Evolutionary conservation across 64 coral and sea anemone species (phyloP).

Genomic region (Montipora cactus): DNA sequence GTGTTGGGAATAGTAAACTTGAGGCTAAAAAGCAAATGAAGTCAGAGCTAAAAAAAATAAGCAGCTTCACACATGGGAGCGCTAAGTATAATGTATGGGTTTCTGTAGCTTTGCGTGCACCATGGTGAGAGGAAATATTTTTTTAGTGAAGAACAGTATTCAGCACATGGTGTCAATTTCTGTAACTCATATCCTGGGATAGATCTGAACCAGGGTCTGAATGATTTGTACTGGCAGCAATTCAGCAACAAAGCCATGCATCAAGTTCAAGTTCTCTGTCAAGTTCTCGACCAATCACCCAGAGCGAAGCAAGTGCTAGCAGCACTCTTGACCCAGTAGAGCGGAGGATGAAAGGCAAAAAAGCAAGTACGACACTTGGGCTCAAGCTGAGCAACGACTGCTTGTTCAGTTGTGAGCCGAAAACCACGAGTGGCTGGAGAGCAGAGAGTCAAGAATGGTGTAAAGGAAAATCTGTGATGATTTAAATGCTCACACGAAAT

Average conservation of each 20-base stretch:
- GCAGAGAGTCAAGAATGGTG: not conserved
- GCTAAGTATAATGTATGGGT: too few relatives aligned
- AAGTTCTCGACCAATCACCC: not conserved
- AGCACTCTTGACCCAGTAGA: not conserved
- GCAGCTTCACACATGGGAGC: too few relatives aligned
- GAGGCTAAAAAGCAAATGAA: too few relatives aligned
- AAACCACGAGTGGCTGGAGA: not conserved
- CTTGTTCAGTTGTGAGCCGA: not conserved
- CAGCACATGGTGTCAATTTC: too few relatives aligned
- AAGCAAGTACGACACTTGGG: not conserved
- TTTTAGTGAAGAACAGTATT: too few relatives aligned
- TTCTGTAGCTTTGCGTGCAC: too few relatives aligned
- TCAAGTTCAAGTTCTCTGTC: not conserved
- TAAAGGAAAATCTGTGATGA: not conserved
- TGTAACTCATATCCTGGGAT: too few relatives aligned
- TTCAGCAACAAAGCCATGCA: not conserved
- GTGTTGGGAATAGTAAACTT: too few relatives aligned
- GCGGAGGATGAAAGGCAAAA: not conserved
- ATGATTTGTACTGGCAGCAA: too few relatives aligned
- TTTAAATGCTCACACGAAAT: not conserved
- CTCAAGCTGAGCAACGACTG: not conserved
- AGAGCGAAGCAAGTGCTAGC: not conserved
- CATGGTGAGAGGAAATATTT: too few relatives aligned
- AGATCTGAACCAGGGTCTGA: not conserved
- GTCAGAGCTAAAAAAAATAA: too few relatives aligned